Conservation (phyloP, 2,888 invertebrate genomes). For the Chrysolina oricalcia region DNA sequence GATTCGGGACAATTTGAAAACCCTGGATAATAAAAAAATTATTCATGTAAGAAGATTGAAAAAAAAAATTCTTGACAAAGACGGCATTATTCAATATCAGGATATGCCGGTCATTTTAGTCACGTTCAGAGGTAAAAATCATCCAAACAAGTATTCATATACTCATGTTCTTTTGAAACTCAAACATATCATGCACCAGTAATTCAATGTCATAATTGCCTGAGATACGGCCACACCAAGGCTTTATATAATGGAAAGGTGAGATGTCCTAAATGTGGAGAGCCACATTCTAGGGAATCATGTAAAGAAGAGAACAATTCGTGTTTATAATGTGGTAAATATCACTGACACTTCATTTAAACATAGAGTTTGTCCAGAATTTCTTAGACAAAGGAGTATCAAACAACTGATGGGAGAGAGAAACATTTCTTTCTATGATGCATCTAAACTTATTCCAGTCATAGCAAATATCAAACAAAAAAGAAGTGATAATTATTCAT, state of each 20-base stretch:
- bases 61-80: neutral
- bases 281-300: neutral
- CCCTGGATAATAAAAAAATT: neutral
- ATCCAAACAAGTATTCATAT: constrained; percentile 3
- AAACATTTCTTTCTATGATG: constrained; percentile 18
- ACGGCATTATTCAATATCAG: neutral
- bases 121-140: constrained; percentile 1
- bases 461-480: neutral
- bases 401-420: constrained; percentile 20
- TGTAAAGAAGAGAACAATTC: neutral
- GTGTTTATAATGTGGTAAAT: neutral
- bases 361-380: constrained; percentile 12
- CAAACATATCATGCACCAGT: constrained; percentile 12
- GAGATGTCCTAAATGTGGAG: constrained; percentile 22
- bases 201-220: constrained; percentile 12
- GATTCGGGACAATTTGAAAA: neutral
- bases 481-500: neutral
- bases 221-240: constrained; percentile 14
- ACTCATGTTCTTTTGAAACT: constrained; percentile 1
- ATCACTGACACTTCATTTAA: neutral
- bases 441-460: neutral
- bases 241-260: neutral
- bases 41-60: neutral
- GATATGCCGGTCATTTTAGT: constrained; percentile 13
- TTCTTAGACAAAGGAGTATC: constrained; percentile 9